These are phyloP conservation scores for Drosophila nigrodunni DNA, from an alignment of 1,140 invertebrate genomes.

Conservation along the genomic window DNA sequence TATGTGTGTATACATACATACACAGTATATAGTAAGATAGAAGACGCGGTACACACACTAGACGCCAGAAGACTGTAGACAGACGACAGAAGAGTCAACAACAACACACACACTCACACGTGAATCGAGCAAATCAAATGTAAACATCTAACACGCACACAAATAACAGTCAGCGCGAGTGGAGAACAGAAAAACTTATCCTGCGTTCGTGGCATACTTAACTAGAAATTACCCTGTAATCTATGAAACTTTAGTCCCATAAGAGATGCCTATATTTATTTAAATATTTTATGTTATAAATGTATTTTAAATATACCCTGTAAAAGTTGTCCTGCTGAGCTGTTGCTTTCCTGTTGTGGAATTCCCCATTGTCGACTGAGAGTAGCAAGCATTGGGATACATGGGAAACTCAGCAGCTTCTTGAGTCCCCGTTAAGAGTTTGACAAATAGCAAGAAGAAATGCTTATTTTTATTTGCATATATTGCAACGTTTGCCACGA, in stretches of 20 bases:
- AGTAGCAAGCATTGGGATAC: slow-evolving; percentile 30
- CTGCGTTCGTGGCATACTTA: neutral
- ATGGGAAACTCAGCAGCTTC: slow-evolving; percentile 22
- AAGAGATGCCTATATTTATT: too few relatives aligned
- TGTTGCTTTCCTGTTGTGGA: slow-evolving; percentile 1
- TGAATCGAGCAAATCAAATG: slow-evolving; percentile 77
- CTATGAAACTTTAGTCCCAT: neutral
- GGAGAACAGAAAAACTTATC: slow-evolving; percentile 43
- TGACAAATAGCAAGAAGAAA: slow-evolving; percentile 60
- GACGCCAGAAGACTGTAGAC: slow-evolving; percentile 35
- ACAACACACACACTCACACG: slow-evolving; percentile 18
- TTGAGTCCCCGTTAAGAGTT: slow-evolving; percentile 27
- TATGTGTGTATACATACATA: neutral
- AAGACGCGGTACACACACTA: slow-evolving; percentile 8
- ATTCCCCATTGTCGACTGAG: slow-evolving; percentile 13
- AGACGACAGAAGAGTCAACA: slow-evolving; percentile 39
- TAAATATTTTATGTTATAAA: too few relatives aligned
- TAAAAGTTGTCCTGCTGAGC: slow-evolving; percentile 11
- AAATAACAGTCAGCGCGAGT: slow-evolving; percentile 41
- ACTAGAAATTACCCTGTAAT: slow-evolving; percentile 28
- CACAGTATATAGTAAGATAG: neutral
- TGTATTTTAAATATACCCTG: neutral
- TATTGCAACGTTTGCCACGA: slow-evolving; percentile 66
- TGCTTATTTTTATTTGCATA: slow-evolving; percentile 77
- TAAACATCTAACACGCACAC: slow-evolving; percentile 59